Evolutionary conservation across 23 tunicate genomes (phyloP).

Genomic region (Diplosoma virens): DNA sequence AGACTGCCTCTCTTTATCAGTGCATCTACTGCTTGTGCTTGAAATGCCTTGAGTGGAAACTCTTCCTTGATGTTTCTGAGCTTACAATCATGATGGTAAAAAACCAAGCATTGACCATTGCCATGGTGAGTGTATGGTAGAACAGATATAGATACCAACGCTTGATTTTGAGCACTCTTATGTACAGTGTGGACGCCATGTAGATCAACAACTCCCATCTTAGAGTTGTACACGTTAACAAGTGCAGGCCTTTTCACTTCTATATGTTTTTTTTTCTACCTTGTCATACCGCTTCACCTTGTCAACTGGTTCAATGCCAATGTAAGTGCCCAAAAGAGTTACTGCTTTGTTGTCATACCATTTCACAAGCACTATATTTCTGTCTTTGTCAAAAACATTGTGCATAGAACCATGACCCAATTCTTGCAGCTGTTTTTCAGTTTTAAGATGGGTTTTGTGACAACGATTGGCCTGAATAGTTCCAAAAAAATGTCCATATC

Average conservation of each 20-base stretch:
- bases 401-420: neutral
- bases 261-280: neutral
- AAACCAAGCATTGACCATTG: conserved; percentile 5
- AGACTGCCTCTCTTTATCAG: neutral
- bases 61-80: too few relatives aligned
- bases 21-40: neutral
- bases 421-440: neutral
- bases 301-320: neutral
- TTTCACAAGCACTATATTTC: neutral
- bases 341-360: conserved; percentile 22
- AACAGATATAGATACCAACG: conserved; percentile 8
- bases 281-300: neutral
- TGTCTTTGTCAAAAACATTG: neutral
- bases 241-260: neutral
- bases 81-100: neutral
- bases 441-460: conserved; percentile 2
- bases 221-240: neutral
- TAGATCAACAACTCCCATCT: conserved; percentile 12
- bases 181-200: conserved; percentile 8
- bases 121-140: conserved; percentile 8
- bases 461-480: neutral
- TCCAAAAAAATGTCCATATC: neutral
- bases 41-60: conserved; percentile 3
- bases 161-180: neutral
- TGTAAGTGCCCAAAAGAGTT: neutral